These are phyloP conservation scores for Anolis carolinensis DNA, from an alignment of 2,113 vertebrate species.

Conservation along the genomic window DNA sequence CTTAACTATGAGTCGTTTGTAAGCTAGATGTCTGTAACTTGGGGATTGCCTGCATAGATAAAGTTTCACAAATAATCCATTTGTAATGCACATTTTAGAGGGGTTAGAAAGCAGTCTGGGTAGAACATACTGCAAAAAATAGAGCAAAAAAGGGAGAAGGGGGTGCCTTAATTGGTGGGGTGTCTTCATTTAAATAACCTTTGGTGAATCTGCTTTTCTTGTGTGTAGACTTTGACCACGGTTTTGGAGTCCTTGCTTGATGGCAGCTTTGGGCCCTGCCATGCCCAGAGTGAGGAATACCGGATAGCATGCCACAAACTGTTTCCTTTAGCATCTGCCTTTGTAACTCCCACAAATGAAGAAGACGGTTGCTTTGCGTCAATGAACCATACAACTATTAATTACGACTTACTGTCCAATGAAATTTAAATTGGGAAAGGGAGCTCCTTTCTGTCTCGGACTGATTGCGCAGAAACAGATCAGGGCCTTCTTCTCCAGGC, in stretches of 20 bases:
- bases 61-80: no score
- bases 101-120: not conserved
- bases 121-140: not conserved
- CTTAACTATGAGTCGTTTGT: no score
- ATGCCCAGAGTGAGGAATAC: slow-evolving; percentile 75
- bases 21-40: no score
- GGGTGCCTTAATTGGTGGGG: slow-evolving; percentile 5
- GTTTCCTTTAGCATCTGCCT: slow-evolving; percentile 76
- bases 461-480: slow-evolving; percentile 60
- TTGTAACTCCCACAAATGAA: slow-evolving; percentile 71
- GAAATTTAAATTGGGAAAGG: slow-evolving; percentile 69
- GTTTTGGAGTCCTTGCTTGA: slow-evolving; percentile 77
- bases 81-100: not conserved
- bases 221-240: slow-evolving; percentile 72
- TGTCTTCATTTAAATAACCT: not conserved
- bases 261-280: slow-evolving; percentile 79
- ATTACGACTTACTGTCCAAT: slow-evolving; percentile 70
- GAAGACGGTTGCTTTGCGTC: slow-evolving; percentile 52
- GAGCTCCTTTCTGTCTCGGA: slow-evolving; percentile 43
- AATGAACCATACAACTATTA: slow-evolving; percentile 67
- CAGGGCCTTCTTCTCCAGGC: slow-evolving; percentile 65
- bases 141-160: not conserved
- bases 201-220: slow-evolving; percentile 43
- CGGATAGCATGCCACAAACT: slow-evolving; percentile 77
- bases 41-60: no score